phyloP scores from a whole-genome alignment of 2,888 invertebrate genomes.

The Lasioglossum vierecki region DNA sequence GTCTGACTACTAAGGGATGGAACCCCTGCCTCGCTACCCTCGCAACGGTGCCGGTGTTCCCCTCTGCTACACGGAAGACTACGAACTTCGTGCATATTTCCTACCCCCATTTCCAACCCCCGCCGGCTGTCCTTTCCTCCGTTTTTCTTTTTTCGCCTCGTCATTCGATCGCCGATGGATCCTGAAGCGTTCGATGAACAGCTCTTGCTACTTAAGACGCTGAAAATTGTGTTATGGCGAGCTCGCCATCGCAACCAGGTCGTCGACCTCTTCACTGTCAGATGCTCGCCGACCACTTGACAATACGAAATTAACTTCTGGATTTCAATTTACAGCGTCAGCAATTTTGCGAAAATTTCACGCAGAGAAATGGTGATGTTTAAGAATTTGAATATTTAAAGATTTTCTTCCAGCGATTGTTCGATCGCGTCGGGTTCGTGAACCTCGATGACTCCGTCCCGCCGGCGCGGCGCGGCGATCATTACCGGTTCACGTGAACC shows the following conservation, averaged over 20 bases:
- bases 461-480: background rate
- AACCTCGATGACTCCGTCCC: background rate
- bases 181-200: conserved; percentile 25
- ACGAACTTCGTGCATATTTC: conserved; percentile 56
- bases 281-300: background rate
- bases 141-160: conserved; percentile 35
- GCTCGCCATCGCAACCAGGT: background rate
- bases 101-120: conserved; percentile 7
- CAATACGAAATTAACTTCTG: background rate
- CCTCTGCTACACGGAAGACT: conserved; percentile 43
- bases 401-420: background rate
- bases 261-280: background rate
- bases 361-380: no score
- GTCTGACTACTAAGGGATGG: conserved; percentile 76
- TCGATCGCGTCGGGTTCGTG: background rate
- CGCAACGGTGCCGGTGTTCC: conserved; percentile 9
- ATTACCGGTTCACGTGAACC: background rate
- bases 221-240: background rate
- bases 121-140: background rate
- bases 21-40: conserved; percentile 63
- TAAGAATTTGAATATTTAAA: no score
- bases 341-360: background rate
- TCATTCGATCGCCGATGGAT: conserved; percentile 24
- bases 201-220: background rate
- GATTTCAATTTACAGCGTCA: background rate